These are phyloP conservation scores for Turnix velox DNA, from an alignment of 2,113 vertebrate genomes.

Conservation along the genomic window DNA sequence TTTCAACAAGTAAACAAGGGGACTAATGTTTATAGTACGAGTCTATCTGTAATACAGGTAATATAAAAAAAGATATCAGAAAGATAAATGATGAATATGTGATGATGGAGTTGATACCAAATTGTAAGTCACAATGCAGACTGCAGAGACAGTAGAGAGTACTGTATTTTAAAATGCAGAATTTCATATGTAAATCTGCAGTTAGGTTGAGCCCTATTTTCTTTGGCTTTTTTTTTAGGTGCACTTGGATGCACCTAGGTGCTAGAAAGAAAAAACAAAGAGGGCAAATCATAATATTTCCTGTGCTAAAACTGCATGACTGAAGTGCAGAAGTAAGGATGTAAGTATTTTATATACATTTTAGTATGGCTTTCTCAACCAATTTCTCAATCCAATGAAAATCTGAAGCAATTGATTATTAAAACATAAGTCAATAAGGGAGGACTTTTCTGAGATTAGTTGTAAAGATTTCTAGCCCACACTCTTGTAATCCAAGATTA, in stretches of 20 bases:
- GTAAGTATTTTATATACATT: background rate
- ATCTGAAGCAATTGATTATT: constrained; percentile 26
- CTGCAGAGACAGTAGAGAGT: background rate
- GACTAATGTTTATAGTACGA: no score
- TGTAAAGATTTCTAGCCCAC: constrained; percentile 46
- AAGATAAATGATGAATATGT: background rate
- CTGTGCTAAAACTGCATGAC: background rate
- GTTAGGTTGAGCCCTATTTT: background rate
- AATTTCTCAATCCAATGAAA: constrained; percentile 20
- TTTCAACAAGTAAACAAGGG: background rate
- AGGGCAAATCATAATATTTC: background rate
- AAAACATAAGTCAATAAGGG: constrained; percentile 46
- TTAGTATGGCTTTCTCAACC: background rate
- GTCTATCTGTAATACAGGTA: background rate
- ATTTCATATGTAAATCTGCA: background rate
- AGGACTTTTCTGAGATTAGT: constrained; percentile 45
- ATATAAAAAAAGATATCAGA: background rate
- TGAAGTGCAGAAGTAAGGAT: background rate
- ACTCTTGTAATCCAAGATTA: constrained; percentile 42
- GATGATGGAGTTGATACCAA: background rate
- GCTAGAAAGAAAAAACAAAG: background rate
- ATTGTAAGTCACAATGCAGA: background rate
- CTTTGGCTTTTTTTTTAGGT: background rate
- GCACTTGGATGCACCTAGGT: background rate
- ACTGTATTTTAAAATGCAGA: background rate